Percentiles rank a stretch among this genome's conserved stretches.
Evolutionary conservation across 2,888 invertebrate genomes (phyloP).

Genomic region (Anticlea derivata): DNA sequence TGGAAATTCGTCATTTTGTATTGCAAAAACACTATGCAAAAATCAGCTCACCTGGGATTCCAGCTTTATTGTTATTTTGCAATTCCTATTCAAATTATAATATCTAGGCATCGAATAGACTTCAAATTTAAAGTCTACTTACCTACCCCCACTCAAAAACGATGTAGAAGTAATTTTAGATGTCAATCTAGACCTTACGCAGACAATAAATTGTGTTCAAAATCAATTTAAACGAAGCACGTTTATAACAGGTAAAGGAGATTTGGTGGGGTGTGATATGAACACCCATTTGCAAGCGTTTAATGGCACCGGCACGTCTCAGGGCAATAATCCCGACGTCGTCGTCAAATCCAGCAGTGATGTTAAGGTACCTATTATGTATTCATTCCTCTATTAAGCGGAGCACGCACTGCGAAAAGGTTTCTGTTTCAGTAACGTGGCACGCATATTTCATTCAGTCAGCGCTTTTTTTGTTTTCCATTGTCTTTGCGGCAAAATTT

Average conservation of each 20-base stretch:
- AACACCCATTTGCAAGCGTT: conserved; percentile 89
- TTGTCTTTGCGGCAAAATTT: too few species aligned
- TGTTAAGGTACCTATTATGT: conserved; percentile 85
- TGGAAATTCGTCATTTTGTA: too few species aligned
- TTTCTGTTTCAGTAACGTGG: neutral
- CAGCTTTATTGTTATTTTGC: too few species aligned
- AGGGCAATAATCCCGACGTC: conserved; percentile 87
- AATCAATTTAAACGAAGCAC: conserved; percentile 37
- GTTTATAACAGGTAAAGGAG: conserved; percentile 92
- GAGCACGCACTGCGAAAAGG: conserved; percentile 12
- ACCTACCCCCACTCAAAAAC: conserved; percentile 7
- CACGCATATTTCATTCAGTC: too few species aligned
- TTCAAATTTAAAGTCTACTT: conserved; percentile 4
- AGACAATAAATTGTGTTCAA: conserved; percentile 15
- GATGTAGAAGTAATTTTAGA: conserved; percentile 6
- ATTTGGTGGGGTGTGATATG: conserved; percentile 96
- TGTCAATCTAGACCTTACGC: neutral
- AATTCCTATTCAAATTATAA: too few species aligned
- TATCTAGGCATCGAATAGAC: neutral
- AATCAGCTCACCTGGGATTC: too few species aligned
- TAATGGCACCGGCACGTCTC: conserved; percentile 84
- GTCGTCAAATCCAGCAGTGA: conserved; percentile 97
- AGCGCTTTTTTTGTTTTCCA: too few species aligned
- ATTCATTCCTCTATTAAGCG: conserved; percentile 23
- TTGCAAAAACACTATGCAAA: too few species aligned